Evolutionary conservation across 2,888 invertebrate genomes (phyloP).

Genomic region (Rhopalosiphum nymphaeae): DNA sequence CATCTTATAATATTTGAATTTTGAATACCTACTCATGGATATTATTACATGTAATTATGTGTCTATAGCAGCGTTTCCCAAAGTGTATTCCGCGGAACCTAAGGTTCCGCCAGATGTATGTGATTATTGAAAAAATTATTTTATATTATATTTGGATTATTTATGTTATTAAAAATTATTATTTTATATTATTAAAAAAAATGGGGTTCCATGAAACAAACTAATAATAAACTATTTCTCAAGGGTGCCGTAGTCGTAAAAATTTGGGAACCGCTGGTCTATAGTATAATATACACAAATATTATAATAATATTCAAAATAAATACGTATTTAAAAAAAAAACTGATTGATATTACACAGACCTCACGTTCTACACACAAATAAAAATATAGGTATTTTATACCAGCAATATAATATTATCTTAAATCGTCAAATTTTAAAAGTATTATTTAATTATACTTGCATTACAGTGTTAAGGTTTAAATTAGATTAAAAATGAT

Average conservation of each 20-base stretch:
- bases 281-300: no score
- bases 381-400: not conserved
- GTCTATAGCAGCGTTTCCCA: not conserved
- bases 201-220: no score
- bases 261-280: no score
- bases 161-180: no score
- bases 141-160: no score
- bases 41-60: not conserved
- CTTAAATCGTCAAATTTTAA: not conserved
- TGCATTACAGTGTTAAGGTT: not conserved
- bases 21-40: not conserved
- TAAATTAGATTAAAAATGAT: not conserved
- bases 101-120: no score
- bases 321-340: not conserved
- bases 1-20: not conserved
- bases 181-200: no score
- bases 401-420: not conserved
- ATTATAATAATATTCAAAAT: not conserved
- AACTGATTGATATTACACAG: not conserved
- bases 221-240: no score
- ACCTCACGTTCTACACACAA: not conserved
- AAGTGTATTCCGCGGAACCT: no score
- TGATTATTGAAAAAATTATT: no score
- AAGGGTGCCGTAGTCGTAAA: no score
- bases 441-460: not conserved